phyloP scores from a whole-genome alignment of 2,113 vertebrate genomes.

The Coptodon bakossiorum region DNA sequence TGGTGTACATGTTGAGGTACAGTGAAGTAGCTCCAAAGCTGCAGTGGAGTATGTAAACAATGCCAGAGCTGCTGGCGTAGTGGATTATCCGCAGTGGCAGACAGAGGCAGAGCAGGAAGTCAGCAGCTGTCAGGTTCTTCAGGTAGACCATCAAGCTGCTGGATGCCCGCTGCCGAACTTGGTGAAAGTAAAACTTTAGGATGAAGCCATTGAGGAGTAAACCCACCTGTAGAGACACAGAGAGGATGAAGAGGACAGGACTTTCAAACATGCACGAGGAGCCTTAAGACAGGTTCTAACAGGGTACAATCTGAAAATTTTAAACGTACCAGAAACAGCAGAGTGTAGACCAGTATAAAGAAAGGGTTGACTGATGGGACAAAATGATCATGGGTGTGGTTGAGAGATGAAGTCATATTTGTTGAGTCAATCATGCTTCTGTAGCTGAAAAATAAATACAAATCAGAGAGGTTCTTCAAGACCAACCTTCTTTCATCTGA shows the following conservation, averaged over 20 bases:
- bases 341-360: neutral
- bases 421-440: neutral
- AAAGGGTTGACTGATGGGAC: neutral
- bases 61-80: neutral
- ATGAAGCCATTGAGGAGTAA: neutral
- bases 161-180: rapidly evolving
- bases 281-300: neutral
- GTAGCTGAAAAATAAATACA: neutral
- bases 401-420: neutral
- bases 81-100: neutral
- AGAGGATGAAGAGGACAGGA: neutral
- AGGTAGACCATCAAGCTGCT: neutral
- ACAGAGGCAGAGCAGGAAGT: neutral
- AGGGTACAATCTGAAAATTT: rapidly evolving
- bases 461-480: neutral
- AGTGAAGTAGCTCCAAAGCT: neutral
- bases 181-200: neutral
- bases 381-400: neutral
- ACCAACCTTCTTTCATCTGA: neutral
- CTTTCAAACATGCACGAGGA: neutral
- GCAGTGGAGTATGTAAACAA: rapidly evolving
- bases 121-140: neutral
- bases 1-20: neutral
- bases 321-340: neutral
- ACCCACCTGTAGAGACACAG: neutral